Evolutionary conservation across 2,888 invertebrate genomes (phyloP).

Genomic region (Rhingia rostrata): DNA sequence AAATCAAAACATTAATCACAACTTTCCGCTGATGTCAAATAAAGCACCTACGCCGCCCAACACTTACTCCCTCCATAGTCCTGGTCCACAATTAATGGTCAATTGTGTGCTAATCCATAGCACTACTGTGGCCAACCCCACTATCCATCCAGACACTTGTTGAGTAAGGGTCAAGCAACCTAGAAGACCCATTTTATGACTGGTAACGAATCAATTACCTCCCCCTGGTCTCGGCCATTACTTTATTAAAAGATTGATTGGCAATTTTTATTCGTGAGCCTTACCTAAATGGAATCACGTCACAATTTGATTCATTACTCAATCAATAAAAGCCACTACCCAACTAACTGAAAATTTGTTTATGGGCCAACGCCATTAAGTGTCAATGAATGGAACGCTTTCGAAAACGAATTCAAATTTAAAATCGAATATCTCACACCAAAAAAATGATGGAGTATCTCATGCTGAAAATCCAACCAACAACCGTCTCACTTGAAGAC

Average conservation of each 20-base stretch:
- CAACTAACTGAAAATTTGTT: constrained; percentile 10
- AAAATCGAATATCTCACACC: constrained; percentile 34
- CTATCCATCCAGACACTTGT: constrained; percentile 12
- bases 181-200: constrained; percentile 1
- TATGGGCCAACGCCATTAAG: constrained; percentile 31
- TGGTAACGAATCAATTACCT: constrained; percentile 8
- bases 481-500: constrained; percentile 37
- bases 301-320: constrained; percentile 42
- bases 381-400: constrained; percentile 45
- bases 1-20: no score
- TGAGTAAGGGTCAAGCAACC: constrained; percentile 34
- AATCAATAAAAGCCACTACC: constrained; percentile 37
- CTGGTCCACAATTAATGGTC: not conserved
- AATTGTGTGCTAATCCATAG: not conserved
- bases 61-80: no score
- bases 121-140: constrained; percentile 10
- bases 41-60: no score
- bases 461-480: constrained; percentile 19
- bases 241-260: constrained; percentile 50
- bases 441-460: constrained; percentile 38
- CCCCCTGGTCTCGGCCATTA: constrained; percentile 2
- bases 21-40: no score
- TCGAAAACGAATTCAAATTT: constrained; percentile 1
- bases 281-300: constrained; percentile 27
- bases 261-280: constrained; percentile 31